Percentiles rank a stretch among this genome's conserved stretches.
These are phyloP conservation scores for Halictus quadricinctus DNA, from an alignment of 2,888 invertebrate species.

Conservation along the genomic window DNA sequence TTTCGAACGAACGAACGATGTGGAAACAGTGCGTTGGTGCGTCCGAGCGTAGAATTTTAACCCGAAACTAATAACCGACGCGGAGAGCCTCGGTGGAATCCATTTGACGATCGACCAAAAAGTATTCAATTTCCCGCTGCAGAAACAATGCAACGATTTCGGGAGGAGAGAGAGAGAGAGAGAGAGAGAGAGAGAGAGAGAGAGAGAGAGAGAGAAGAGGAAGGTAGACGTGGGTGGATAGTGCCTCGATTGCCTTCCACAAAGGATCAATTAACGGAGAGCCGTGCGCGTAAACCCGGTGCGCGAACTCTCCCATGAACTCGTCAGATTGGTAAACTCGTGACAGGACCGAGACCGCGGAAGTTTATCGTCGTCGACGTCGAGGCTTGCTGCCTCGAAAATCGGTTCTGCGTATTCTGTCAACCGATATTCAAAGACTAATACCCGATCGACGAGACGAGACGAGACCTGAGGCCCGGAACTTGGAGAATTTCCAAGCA, in stretches of 20 bases:
- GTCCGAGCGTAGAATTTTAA: neutral
- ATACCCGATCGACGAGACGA: neutral
- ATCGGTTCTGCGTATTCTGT: constrained; percentile 18
- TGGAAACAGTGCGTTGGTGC: neutral
- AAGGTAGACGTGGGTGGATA: too few species aligned
- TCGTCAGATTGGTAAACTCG: constrained; percentile 31
- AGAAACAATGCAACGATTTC: constrained; percentile 8
- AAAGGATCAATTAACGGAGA: constrained; percentile 40
- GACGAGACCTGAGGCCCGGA: neutral
- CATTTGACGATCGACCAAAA: neutral
- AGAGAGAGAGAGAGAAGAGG: neutral
- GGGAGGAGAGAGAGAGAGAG: neutral
- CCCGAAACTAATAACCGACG: neutral
- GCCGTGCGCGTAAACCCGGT: constrained; percentile 9
- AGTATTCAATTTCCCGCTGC: neutral
- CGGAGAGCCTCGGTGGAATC: neutral
- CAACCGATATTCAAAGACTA: neutral
- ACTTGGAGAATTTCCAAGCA: neutral
- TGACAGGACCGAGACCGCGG: neutral
- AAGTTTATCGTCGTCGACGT: constrained; percentile 43
- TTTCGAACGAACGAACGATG: neutral
- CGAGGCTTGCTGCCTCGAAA: neutral
- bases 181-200: neutral
- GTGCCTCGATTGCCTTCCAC: constrained; percentile 1
- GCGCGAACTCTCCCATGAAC: constrained; percentile 16